Evolutionary conservation across 1,140 invertebrate species (phyloP), one percentile per base, ranked within the genome.

Genomic region (Drosophila navojoa): DNA sequence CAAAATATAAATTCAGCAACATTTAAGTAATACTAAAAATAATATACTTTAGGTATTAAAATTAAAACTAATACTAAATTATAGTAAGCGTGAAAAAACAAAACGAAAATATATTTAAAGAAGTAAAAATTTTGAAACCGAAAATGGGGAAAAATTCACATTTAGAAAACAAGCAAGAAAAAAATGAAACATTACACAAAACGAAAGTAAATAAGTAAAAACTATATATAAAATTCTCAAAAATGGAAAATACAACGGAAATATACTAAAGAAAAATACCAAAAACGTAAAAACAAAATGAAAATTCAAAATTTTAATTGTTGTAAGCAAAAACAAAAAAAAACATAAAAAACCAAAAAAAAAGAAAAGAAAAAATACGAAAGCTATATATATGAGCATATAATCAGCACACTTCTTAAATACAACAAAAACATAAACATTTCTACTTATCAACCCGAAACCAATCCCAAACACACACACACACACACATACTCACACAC

Each of bases 231-330:
- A 50, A 52, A 38, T 38, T 71, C 72, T 75, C 42, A 42, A 69
- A 60, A 38, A 16, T 38, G 35, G 35, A 38, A 54, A 72, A 71
- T 68, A 71, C 50, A 74, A 77, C 79, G 73, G 74, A 81, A 79
- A 76, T 70, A 81, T 76, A 66, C 74, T 71, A 67, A 76, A 68
- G n/a, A 9, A 45, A 45, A 45, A 45, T 45, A 72, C 44, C 57
- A 58, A 61, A 61, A 49, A 74, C 61, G 35, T 5, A 49, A 61
- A 25, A 79, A 67, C 27, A 47, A 35, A 53, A 58, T 27, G 62
- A 69, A 86, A 89, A 84, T 89, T 89, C 84, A 80, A 89, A 89
- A 89, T 89, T 89, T 75, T 80, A 89, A 89, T 89, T 89, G 84
- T 84, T 89, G 80, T 89, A 44, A 44, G 42, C 42, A 44, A 44